Percentiles rank a stretch among this genome's conserved stretches.
phyloP scores from a whole-genome alignment of 1,140 invertebrate species.

The Sarcophaga bullata region DNA sequence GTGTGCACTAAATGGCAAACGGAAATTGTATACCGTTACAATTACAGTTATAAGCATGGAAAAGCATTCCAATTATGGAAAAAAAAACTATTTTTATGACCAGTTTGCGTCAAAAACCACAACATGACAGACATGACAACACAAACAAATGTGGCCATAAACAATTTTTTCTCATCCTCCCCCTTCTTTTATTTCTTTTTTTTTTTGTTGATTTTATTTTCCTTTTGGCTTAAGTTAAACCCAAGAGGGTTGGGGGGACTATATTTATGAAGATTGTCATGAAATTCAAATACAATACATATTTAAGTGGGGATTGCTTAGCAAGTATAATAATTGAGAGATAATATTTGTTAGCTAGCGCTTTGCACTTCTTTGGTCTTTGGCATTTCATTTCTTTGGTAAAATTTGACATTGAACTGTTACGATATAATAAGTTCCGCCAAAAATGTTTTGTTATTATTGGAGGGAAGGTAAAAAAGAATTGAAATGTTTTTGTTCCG shows the following conservation, averaged over 20 bases:
- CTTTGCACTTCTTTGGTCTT: too few relatives aligned
- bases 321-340: too few relatives aligned
- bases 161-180: background rate
- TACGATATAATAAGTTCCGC: background rate
- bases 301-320: too few relatives aligned
- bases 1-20: background rate
- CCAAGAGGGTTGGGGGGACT: too few relatives aligned
- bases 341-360: too few relatives aligned
- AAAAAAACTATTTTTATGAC: slow-evolving; percentile 19
- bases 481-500: background rate
- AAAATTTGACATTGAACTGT: background rate
- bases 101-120: slow-evolving; percentile 7
- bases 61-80: background rate
- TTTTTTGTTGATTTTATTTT: background rate
- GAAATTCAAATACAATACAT: slow-evolving; percentile 3
- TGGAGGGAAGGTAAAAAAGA: background rate
- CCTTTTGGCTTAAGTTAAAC: background rate
- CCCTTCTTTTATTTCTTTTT: background rate
- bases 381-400: too few relatives aligned
- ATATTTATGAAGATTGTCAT: background rate
- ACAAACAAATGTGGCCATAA: background rate
- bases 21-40: background rate
- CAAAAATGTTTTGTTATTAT: background rate
- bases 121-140: too few relatives aligned
- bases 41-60: background rate